phyloP scores from a whole-genome alignment of 2,797 vertebrate genomes.

The Neomorphus geoffroyi region DNA sequence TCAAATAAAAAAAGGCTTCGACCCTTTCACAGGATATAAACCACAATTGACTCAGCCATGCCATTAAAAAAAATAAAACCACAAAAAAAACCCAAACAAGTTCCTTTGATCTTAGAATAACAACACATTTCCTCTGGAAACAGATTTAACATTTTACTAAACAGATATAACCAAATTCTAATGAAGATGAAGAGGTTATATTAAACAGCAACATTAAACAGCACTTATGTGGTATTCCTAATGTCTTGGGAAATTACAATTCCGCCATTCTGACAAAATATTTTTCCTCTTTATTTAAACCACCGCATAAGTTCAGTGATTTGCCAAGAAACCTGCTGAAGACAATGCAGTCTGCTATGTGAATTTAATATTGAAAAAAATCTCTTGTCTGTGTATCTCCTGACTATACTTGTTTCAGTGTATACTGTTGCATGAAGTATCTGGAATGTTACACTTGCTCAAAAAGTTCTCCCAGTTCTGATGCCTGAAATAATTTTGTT shows the following conservation, averaged over 20 bases:
- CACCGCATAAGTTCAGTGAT: not conserved
- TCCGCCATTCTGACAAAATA: not conserved
- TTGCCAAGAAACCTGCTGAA: not conserved
- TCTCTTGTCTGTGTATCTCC: not conserved
- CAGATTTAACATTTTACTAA: not conserved
- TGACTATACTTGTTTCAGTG: not conserved
- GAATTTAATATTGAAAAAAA: not conserved
- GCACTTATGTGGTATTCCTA: not conserved
- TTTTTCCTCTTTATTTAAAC: not conserved
- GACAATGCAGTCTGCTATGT: not conserved
- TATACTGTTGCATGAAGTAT: not conserved
- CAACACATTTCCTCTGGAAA: not conserved
- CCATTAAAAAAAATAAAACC: not conserved
- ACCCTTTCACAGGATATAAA: not conserved
- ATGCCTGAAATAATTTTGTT: not conserved
- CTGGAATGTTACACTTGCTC: not conserved
- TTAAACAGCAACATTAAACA: not conserved
- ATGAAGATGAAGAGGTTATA: not conserved
- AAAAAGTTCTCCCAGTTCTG: not conserved
- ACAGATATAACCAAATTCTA: not conserved
- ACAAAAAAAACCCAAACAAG: not conserved
- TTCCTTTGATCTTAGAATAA: not conserved
- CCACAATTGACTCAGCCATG: not conserved
- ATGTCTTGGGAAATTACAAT: not conserved
- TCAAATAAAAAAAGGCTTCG: slow-evolving; percentile 3